Evolutionary conservation across 1,140 invertebrate genomes (phyloP).

Genomic region (Trissolcus basalis): DNA sequence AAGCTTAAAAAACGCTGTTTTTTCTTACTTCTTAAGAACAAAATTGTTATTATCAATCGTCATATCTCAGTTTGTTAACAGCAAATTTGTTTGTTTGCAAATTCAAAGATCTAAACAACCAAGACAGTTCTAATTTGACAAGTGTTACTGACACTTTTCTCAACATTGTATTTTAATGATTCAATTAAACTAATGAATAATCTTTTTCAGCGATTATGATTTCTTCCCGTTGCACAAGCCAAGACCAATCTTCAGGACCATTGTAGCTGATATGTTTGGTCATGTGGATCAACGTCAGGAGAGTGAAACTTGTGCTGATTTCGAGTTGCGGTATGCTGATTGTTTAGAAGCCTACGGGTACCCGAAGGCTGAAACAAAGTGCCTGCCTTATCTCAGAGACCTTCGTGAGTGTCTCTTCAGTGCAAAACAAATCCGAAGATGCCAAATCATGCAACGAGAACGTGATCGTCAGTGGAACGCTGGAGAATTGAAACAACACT

Average conservation of each 20-base stretch:
- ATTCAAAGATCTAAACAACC: no score
- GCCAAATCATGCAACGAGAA: constrained; percentile 75
- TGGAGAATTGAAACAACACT: constrained; percentile 60
- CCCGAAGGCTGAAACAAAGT: constrained; percentile 77
- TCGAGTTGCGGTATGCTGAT: constrained; percentile 82
- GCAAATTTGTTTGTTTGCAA: no score
- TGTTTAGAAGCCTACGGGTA: constrained; percentile 86
- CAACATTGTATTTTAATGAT: background rate
- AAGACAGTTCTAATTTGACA: no score
- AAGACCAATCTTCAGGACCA: constrained; percentile 79
- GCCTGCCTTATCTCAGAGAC: constrained; percentile 79
- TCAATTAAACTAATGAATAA: background rate
- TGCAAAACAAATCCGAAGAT: constrained; percentile 78
- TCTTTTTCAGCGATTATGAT: background rate
- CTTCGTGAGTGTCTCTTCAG: constrained; percentile 80
- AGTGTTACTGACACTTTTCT: background rate
- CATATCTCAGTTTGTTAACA: no score
- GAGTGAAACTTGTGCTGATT: constrained; percentile 78
- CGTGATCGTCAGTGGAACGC: constrained; percentile 75
- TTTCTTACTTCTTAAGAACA: no score
- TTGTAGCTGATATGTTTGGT: constrained; percentile 82
- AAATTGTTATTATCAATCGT: no score
- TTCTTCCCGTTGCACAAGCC: background rate
- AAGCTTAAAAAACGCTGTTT: no score
- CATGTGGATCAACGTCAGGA: constrained; percentile 80